Percentiles rank a stretch among this genome's conserved stretches.
These are phyloP conservation scores for Macrobrachium nipponense DNA, from an alignment of 1,140 invertebrate genomes.

Conservation along the genomic window DNA sequence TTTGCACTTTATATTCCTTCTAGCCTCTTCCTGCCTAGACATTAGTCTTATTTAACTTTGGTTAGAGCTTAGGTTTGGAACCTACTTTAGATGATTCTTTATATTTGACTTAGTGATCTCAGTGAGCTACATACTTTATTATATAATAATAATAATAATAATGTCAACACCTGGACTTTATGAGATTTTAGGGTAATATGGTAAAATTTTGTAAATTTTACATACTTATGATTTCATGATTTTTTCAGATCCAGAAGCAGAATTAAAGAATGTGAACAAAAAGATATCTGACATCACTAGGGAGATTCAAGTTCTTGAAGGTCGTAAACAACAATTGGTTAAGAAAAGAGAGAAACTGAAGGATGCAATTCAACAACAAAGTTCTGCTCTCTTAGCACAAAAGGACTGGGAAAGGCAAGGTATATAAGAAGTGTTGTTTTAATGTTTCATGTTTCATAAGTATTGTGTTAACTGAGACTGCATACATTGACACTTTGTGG, in stretches of 20 bases:
- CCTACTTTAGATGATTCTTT: too few species aligned
- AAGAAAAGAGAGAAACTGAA: constrained; percentile 71
- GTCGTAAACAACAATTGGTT: constrained; percentile 70
- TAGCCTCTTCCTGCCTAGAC: too few species aligned
- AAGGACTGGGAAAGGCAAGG: constrained; percentile 69
- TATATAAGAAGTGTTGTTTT: constrained; percentile 35
- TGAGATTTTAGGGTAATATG: neutral
- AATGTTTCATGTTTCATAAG: neutral
- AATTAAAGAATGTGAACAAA: constrained; percentile 71
- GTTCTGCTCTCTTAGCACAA: constrained; percentile 69
- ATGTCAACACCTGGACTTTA: neutral
- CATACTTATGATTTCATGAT: neutral
- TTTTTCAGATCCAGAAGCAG: constrained; percentile 67
- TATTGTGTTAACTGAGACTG: too few species aligned
- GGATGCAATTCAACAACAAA: constrained; percentile 69
- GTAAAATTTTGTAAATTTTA: neutral
- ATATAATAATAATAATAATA: too few species aligned
- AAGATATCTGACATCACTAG: constrained; percentile 67
- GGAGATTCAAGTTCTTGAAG: constrained; percentile 66
- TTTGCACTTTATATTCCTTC: too few species aligned
- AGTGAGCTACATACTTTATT: too few species aligned
- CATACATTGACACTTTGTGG: too few species aligned
- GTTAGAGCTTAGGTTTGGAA: too few species aligned
- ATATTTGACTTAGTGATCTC: too few species aligned
- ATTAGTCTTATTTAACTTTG: too few species aligned